Evolutionary conservation across 2,797 vertebrate genomes (phyloP), one percentile per base, ranked within the genome.

Genomic region (Loris lydekkerianus): DNA sequence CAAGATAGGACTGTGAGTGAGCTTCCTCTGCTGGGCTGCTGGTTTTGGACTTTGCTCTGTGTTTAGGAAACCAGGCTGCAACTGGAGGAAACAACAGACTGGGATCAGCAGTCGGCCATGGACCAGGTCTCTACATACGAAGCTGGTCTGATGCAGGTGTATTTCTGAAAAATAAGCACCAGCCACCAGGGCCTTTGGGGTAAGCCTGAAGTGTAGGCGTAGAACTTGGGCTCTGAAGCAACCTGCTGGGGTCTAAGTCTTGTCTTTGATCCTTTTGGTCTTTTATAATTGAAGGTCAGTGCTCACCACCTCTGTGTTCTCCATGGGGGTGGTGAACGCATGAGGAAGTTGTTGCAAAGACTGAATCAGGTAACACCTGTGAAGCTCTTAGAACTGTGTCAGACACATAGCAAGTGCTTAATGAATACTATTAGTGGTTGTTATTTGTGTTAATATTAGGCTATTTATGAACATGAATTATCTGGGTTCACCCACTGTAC

Each of bases 221-320:
- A 37, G 23, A 29, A 4, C 3, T 2, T 4, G 13, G 10, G 4
- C 4, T 15, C 10, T 0, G 0, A 43, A 9, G 7, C 17, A 46
- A 67, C 29, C 37, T 40, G 75, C 53, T 31, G 29, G 53, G 37
- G 6, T 27, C 67, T 18, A 10, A 2, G 18, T 37, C 58, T 23
- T 20, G 4, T 25, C 60, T 27, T 31, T 10, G 7, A 6, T 56
- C 63, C 61, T 29, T 0, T 3, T 0, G 1, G 63, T 53, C 8
- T 21, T 29, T n/a, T 49, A 2, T 61, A 10, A 17, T 4, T 25
- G 43, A 29, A 60, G 23, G 18, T 31, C 5, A 10, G 31, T 4
- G 4, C 29, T 31, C 40, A 37, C 5, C 0, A 3, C 14, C 18
- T 7, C 43, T 4, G 20, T 27, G 21, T 69, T 86, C 37, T 86